Base-by-base conservation (phyloP, 2,113 vertebrate genomes). In the Actenoides hombroni region DNA sequence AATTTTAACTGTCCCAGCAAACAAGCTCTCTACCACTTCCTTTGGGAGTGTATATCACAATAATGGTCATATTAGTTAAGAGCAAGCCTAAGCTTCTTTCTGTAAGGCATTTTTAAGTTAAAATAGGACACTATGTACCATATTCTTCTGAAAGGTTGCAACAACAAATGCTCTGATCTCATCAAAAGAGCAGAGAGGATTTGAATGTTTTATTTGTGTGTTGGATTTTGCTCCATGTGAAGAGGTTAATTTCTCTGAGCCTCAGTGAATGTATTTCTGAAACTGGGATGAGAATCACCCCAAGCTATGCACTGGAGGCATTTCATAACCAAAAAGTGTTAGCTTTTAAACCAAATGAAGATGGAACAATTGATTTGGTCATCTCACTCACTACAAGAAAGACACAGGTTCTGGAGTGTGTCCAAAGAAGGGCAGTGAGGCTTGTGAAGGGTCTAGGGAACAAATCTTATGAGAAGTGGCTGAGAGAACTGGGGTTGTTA, bases 1-100 rank as follows among this genome's bases (percentile, higher is more conserved):
- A 91, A 94, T 91, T 96, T 85, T 90, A 92, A 92, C 74, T 94
- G 39, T 80, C 44, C 74, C 78, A 73, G 63, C 39, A 87, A 90
- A 83, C n/a, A 87, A 69, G 42, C 18, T 87, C 21, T 64, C 23
- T 70, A 31, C 84, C 67, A 77, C 63, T 95, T 96, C 93, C 92
- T 83, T 88, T 91, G 87, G 78, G 71, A 93, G 25, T 21, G 39
- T 69, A 54, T 53, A 49, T 77, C 40, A 67, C 54, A 77, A 37
- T 28, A 73, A 48, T 49, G 67, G 74, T 76, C 40, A 46, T 15
- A n/a, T 5, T 73, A 82, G 69, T 65, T 73, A 69, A 69, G 65
- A 94, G 28, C 12, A 4, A 87, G 63, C 82, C 91, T 69, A 87
- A 33, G 5, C 48, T 89, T 86, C 75, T 61, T 84, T 65, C 70